phyloP scores from a whole-genome alignment of 2,888 invertebrate genomes.

The Agrilus mali region DNA sequence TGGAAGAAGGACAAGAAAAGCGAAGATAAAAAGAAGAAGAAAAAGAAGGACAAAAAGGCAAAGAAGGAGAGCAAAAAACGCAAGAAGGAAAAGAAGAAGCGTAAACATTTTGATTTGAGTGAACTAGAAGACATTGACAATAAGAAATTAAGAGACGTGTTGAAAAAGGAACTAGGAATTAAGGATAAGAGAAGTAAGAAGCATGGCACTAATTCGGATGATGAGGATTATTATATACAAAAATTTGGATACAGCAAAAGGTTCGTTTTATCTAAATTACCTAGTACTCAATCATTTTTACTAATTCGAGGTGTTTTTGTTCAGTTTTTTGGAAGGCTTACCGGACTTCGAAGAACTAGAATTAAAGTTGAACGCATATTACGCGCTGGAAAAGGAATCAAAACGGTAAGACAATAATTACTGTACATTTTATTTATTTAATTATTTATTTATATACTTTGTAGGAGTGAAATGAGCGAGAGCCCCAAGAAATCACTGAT shows the following conservation, averaged over 20 bases:
- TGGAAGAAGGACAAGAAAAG: constrained; percentile 60
- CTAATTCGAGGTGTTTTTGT: constrained; percentile 9
- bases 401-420: constrained; percentile 37
- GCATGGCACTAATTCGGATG: constrained; percentile 29
- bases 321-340: constrained; percentile 50
- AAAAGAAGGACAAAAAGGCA: constrained; percentile 41
- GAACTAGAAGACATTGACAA: constrained; percentile 50
- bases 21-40: constrained; percentile 51
- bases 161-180: constrained; percentile 42
- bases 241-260: constrained; percentile 33
- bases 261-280: constrained; percentile 14
- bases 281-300: too few species aligned
- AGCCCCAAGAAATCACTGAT: constrained; percentile 23
- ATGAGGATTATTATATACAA: constrained; percentile 36
- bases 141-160: constrained; percentile 53
- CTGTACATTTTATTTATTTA: neutral
- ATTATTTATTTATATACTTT: constrained; percentile 1
- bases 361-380: constrained; percentile 65
- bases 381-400: constrained; percentile 58
- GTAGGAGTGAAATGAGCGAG: constrained; percentile 26
- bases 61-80: constrained; percentile 65
- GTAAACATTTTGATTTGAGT: constrained; percentile 52
- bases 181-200: constrained; percentile 31
- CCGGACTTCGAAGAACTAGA: constrained; percentile 65
- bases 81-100: constrained; percentile 60